Evolutionary conservation across 2,113 vertebrate genomes (phyloP).

Genomic region (Charina bottae): DNA sequence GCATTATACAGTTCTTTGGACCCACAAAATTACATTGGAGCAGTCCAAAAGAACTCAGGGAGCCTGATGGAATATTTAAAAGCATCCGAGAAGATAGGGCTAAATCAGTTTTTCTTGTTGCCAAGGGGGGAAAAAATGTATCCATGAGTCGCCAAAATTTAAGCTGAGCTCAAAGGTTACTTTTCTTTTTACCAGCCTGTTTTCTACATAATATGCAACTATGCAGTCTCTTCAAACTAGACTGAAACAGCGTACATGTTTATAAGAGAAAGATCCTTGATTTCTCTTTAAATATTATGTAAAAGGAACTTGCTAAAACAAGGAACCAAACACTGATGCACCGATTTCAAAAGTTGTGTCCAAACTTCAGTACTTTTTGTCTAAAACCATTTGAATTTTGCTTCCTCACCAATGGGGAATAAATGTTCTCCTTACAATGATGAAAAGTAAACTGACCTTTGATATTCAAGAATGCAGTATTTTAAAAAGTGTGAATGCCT

Average conservation of each 20-base stretch:
- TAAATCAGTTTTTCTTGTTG: too few species aligned
- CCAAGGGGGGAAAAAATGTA: too few species aligned
- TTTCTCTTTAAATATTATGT: not conserved
- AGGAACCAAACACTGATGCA: not conserved
- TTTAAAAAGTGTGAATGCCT: not conserved
- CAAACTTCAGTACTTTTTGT: not conserved
- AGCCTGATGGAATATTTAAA: too few species aligned
- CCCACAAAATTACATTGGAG: too few species aligned
- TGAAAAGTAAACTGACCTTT: not conserved
- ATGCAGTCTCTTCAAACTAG: not conserved
- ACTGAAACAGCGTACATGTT: not conserved
- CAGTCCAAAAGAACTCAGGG: too few species aligned
- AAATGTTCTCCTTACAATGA: not conserved
- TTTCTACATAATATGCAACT: not conserved
- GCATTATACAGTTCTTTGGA: too few species aligned
- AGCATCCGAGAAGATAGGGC: too few species aligned
- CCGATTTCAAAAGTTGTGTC: accelerated
- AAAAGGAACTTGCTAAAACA: not conserved
- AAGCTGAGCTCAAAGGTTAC: not conserved
- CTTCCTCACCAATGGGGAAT: not conserved
- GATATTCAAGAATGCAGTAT: not conserved
- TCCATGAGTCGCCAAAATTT: too few species aligned
- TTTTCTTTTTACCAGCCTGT: not conserved
- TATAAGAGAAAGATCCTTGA: not conserved
- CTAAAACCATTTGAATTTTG: not conserved